phyloP scores from a whole-genome alignment of 2,888 invertebrate species.

The Acrobasis repandana region DNA sequence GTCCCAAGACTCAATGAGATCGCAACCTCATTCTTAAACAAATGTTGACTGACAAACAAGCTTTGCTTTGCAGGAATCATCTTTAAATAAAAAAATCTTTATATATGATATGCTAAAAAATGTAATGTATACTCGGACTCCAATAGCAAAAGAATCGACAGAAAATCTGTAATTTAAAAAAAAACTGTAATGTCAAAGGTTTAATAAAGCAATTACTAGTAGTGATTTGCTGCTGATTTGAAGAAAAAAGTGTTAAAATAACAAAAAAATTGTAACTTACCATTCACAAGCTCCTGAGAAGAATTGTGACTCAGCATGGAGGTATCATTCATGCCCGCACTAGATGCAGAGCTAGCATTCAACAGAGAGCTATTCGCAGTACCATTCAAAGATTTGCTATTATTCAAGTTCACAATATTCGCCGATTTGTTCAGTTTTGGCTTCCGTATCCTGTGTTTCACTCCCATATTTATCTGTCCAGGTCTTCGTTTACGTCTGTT shows the following conservation, averaged over 20 bases:
- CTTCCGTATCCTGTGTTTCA: conserved; percentile 84
- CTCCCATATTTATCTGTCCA: conserved; percentile 86
- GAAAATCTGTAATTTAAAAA: no score
- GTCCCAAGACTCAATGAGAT: no score
- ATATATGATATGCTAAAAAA: no score
- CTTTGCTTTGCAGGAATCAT: no score
- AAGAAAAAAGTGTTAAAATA: background rate
- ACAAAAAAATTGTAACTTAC: conserved; percentile 45
- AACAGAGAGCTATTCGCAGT: conserved; percentile 36
- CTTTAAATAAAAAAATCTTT: no score
- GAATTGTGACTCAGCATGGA: conserved; percentile 61
- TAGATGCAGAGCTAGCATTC: conserved; percentile 38
- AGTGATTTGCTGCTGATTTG: background rate
- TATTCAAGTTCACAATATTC: conserved; percentile 40
- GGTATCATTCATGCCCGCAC: conserved; percentile 42
- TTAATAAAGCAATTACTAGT: background rate
- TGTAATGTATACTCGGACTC: no score
- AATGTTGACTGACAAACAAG: no score
- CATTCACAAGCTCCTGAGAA: conserved; percentile 60
- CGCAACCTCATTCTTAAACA: no score
- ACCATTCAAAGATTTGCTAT: conserved; percentile 40
- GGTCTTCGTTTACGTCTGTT: conserved; percentile 60
- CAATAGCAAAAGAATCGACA: no score
- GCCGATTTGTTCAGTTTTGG: conserved; percentile 77
- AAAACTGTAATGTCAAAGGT: no score